phyloP scores from a whole-genome alignment of 37 sponge, comb jelly and placozoan species.

The Eunapius fragilis region DNA sequence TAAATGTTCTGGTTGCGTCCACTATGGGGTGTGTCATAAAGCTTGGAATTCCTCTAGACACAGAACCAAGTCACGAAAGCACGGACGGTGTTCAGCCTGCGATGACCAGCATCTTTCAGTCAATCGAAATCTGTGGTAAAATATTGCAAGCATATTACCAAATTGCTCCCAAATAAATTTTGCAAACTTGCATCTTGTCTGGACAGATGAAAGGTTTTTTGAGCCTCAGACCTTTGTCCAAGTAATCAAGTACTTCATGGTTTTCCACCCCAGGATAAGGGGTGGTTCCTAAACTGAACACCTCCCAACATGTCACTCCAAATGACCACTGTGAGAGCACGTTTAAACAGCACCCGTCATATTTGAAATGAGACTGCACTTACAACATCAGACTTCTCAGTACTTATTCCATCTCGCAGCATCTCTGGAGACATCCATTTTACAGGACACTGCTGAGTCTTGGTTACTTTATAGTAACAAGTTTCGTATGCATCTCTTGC shows the following conservation, averaged over 20 bases:
- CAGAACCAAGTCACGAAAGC: not conserved
- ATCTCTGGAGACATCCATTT: conserved; percentile 54
- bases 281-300: not conserved
- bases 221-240: not conserved
- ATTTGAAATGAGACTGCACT: not conserved
- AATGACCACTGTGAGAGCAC: conserved; percentile 29
- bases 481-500: conserved; percentile 24
- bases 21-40: not conserved
- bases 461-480: conserved; percentile 11
- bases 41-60: not conserved
- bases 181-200: not conserved
- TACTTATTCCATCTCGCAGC: conserved; percentile 30
- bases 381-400: conserved; percentile 49
- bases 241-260: not conserved
- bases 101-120: not conserved
- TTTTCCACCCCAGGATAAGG: not conserved
- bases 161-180: not conserved
- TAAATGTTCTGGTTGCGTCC: too few relatives aligned
- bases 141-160: not conserved
- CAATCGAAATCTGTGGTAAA: not conserved
- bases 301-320: conserved; percentile 44
- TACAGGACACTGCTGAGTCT: conserved; percentile 13
- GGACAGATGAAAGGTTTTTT: not conserved
- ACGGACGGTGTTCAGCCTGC: not conserved
- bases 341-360: not conserved